Conservation (phyloP, 2,113 vertebrate species). For the Thymallus thymallus region DNA sequence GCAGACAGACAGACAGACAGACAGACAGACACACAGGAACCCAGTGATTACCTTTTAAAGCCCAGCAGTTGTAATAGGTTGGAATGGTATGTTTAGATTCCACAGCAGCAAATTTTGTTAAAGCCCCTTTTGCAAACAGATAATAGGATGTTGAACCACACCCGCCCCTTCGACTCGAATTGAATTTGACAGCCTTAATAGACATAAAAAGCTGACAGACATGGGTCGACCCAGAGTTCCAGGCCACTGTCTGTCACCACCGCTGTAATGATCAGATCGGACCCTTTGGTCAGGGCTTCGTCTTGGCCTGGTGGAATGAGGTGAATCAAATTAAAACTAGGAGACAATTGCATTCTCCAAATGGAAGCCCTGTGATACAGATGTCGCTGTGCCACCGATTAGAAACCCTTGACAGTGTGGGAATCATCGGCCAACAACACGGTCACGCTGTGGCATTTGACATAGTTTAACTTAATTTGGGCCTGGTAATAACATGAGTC, state of each 20-base stretch:
- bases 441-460: constrained; percentile 16
- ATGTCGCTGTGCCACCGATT: background rate
- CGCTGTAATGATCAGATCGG: background rate
- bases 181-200: constrained; percentile 7
- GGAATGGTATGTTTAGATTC: background rate
- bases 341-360: constrained; percentile 11
- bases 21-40: background rate
- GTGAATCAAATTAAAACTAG: background rate
- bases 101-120: background rate
- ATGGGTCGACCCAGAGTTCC: background rate
- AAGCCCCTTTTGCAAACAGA: background rate
- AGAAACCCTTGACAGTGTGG: constrained; percentile 6
- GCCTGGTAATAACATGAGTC: constrained; percentile 13
- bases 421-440: background rate
- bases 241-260: background rate
- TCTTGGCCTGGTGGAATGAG: background rate
- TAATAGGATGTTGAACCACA: background rate
- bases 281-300: background rate
- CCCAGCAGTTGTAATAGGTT: background rate
- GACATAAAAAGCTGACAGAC: background rate
- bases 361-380: constrained; percentile 4
- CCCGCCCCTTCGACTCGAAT: background rate
- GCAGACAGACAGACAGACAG: background rate
- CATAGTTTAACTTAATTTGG: constrained; percentile 33
- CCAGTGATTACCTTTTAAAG: background rate